phyloP scores from a whole-genome alignment of 2,888 invertebrate genomes.

The Andrena dorsata region DNA sequence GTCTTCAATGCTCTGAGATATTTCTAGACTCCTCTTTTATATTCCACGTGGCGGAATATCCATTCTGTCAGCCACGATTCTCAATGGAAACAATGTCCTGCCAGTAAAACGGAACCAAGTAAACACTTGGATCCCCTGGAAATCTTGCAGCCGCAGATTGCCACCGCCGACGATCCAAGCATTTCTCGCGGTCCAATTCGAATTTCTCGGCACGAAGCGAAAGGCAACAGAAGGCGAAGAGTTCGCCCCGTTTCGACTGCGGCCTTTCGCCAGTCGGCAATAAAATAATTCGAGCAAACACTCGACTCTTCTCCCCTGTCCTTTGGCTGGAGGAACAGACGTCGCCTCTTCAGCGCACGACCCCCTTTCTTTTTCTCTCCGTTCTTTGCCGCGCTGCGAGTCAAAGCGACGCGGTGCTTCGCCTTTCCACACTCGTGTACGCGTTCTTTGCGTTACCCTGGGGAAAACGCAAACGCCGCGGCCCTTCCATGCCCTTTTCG shows the following conservation, averaged over 20 bases:
- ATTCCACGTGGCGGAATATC: no score
- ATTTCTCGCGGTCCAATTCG: conserved; percentile 23
- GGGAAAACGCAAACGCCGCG: neutral
- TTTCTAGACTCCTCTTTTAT: no score
- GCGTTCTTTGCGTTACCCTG: conserved; percentile 38
- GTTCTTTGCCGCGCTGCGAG: conserved; percentile 45
- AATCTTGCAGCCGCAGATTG: no score
- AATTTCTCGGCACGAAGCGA: conserved; percentile 23
- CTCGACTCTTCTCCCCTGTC: conserved; percentile 49
- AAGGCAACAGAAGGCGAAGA: conserved; percentile 27
- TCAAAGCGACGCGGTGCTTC: conserved; percentile 42
- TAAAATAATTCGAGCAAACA: conserved; percentile 66
- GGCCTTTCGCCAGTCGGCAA: conserved; percentile 49
- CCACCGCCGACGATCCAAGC: neutral
- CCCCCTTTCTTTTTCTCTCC: conserved; percentile 53
- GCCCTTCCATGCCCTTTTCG: conserved; percentile 24
- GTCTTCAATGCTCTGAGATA: no score
- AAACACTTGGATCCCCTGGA: neutral
- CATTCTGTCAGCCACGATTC: no score
- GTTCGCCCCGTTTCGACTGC: conserved; percentile 39
- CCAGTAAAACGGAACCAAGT: neutral
- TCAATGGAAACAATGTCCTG: no score
- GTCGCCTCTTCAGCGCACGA: conserved; percentile 58
- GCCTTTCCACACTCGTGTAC: conserved; percentile 30
- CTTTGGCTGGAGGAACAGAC: conserved; percentile 57